Evolutionary conservation across 2,888 invertebrate genomes (phyloP).

Genomic region (Dioctria rufipes): DNA sequence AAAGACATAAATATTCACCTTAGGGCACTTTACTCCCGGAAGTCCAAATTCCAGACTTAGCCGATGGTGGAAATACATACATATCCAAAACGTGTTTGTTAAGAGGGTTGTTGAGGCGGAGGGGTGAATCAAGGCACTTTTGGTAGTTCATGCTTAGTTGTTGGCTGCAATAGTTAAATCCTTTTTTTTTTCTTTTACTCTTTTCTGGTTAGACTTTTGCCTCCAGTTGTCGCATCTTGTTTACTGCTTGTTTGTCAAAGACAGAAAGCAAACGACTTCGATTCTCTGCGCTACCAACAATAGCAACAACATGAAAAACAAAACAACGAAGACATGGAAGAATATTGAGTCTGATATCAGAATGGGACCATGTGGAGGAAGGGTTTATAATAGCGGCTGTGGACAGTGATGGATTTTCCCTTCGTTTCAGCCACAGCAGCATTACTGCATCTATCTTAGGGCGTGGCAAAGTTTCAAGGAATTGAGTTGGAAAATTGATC

Average conservation of each 20-base stretch:
- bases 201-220: constrained; percentile 24
- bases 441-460: constrained; percentile 25
- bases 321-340: not conserved
- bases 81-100: too few relatives aligned
- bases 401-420: not conserved
- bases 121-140: too few relatives aligned
- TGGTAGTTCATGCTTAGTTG: too few relatives aligned
- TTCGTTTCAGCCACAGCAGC: not conserved
- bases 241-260: constrained; percentile 45
- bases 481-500: constrained; percentile 50
- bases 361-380: not conserved
- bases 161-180: not conserved
- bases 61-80: too few relatives aligned
- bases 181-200: not conserved
- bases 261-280: constrained; percentile 35
- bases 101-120: too few relatives aligned
- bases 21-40: too few relatives aligned
- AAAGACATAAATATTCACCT: too few relatives aligned
- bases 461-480: constrained; percentile 50
- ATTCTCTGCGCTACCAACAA: constrained; percentile 28
- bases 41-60: too few relatives aligned
- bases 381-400: not conserved
- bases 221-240: constrained; percentile 32
- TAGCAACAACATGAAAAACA: not conserved
- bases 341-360: not conserved